Evolutionary conservation across 2,888 invertebrate genomes (phyloP).

Genomic region (Macrophya annulata): DNA sequence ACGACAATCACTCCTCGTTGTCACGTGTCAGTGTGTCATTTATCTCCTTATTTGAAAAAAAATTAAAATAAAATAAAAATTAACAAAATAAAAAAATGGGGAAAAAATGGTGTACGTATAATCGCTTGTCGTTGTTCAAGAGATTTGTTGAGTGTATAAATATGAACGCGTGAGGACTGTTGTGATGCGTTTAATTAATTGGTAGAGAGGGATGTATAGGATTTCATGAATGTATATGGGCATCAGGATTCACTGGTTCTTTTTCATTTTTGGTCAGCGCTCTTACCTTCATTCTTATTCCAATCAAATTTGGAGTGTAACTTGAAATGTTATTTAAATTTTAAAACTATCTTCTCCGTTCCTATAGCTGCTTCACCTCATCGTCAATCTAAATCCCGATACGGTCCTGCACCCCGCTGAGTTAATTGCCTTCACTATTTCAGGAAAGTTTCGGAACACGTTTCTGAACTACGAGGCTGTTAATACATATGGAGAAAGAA

Average conservation of each 20-base stretch:
- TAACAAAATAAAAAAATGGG: not conserved
- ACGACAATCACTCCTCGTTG: slow-evolving; percentile 28
- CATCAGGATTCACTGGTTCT: slow-evolving; percentile 1
- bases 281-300: slow-evolving; percentile 20
- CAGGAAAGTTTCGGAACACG: slow-evolving; percentile 52
- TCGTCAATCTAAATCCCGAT: slow-evolving; percentile 51
- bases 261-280: slow-evolving; percentile 17
- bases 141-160: slow-evolving; percentile 24
- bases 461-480: slow-evolving; percentile 50
- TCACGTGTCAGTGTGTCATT: slow-evolving; percentile 30
- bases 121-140: not conserved
- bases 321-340: slow-evolving; percentile 54
- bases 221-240: slow-evolving; percentile 6
- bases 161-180: slow-evolving; percentile 7
- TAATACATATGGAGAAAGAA: slow-evolving; percentile 12
- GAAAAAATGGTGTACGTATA: not conserved
- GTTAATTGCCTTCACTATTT: slow-evolving; percentile 54
- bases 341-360: slow-evolving; percentile 13
- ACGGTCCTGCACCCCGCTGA: slow-evolving; percentile 43
- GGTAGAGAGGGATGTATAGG: not conserved
- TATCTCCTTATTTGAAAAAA: not conserved
- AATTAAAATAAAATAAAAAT: no score
- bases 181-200: slow-evolving; percentile 34
- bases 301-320: slow-evolving; percentile 31
- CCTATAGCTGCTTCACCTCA: slow-evolving; percentile 28